These are phyloP conservation scores for Sericinus montela DNA, from an alignment of 2,888 invertebrate species.

Conservation along the genomic window DNA sequence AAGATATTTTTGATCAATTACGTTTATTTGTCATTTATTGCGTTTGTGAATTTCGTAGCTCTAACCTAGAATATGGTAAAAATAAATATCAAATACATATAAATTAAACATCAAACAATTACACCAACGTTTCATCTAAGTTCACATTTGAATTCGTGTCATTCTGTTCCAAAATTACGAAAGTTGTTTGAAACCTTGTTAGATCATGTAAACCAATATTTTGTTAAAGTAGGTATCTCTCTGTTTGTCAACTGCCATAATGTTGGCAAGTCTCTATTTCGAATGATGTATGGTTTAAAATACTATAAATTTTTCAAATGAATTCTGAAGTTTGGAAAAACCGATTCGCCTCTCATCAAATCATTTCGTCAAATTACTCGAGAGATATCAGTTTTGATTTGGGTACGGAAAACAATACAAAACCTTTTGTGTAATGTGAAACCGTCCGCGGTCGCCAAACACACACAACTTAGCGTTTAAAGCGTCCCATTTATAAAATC, in stretches of 20 bases:
- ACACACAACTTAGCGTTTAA: conserved; percentile 45
- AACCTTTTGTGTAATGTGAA: conserved; percentile 71
- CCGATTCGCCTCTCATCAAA: conserved; percentile 45
- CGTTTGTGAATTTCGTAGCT: too few species aligned
- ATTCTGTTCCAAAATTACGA: conserved; percentile 52
- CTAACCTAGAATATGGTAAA: too few species aligned
- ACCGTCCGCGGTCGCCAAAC: conserved; percentile 51
- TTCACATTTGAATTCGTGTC: too few species aligned
- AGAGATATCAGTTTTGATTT: conserved; percentile 67
- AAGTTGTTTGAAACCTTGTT: conserved; percentile 50
- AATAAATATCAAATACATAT: too few species aligned
- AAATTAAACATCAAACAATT: conserved; percentile 26
- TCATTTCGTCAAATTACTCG: conserved; percentile 65
- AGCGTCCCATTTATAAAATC: conserved; percentile 36
- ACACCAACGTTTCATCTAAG: conserved; percentile 41
- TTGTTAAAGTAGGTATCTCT: conserved; percentile 33
- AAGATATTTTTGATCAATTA: too few species aligned
- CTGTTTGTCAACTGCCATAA: conserved; percentile 33
- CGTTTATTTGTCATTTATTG: too few species aligned
- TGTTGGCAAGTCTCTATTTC: conserved; percentile 19
- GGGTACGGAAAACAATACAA: conserved; percentile 61
- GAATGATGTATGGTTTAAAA: conserved; percentile 38
- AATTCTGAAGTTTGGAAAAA: conserved; percentile 32
- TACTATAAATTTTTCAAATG: conserved; percentile 26
- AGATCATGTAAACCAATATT: conserved; percentile 62